These are phyloP conservation scores for Trileptium ribeirensis DNA, from an alignment of 2,888 invertebrate species.

Conservation along the genomic window DNA sequence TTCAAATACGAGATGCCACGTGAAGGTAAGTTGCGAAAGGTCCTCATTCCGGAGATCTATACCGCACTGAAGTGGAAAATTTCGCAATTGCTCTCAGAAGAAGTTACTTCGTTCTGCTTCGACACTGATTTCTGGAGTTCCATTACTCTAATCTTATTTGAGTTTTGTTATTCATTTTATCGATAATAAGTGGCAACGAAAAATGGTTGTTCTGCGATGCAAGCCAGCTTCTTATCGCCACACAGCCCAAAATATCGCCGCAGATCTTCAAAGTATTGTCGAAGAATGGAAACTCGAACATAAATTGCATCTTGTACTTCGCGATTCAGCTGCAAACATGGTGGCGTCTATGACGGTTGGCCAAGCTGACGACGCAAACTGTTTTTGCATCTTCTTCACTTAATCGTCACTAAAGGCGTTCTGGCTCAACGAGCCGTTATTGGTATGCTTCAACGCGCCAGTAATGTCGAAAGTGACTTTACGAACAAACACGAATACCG, in stretches of 20 bases:
- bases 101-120: too few relatives aligned
- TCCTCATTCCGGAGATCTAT: too few relatives aligned
- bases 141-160: too few relatives aligned
- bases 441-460: neutral
- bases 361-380: neutral
- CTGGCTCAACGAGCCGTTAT: constrained; percentile 12
- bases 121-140: too few relatives aligned
- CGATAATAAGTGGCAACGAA: neutral
- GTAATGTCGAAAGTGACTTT: neutral
- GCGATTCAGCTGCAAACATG: neutral
- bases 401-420: neutral
- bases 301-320: neutral
- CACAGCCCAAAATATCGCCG: neutral
- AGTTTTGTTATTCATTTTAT: constrained; percentile 6
- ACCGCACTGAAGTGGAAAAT: too few relatives aligned
- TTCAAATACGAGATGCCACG: too few relatives aligned
- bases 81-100: too few relatives aligned
- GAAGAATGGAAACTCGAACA: too few relatives aligned
- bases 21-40: too few relatives aligned
- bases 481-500: too few relatives aligned
- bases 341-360: neutral
- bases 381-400: neutral
- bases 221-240: neutral
- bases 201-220: neutral
- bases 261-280: too few relatives aligned